phyloP scores from a whole-genome alignment of 1,140 invertebrate genomes.

The Hyles euphorbiae region DNA sequence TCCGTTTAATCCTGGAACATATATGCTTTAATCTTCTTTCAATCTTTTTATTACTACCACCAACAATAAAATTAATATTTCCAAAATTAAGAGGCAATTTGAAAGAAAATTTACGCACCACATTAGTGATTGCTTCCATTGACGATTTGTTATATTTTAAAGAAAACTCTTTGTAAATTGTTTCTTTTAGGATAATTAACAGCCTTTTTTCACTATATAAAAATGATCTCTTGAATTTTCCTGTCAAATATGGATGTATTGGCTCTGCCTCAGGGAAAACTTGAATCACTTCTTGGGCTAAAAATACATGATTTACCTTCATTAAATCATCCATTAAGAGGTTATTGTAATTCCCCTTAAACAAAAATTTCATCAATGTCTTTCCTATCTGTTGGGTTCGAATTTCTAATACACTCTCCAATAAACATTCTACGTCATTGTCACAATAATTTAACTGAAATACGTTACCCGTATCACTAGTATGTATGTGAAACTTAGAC shows the following conservation, averaged over 20 bases:
- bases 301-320: conserved; percentile 11
- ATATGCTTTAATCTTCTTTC: conserved; percentile 1
- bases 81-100: conserved; percentile 9
- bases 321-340: conserved; percentile 9
- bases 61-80: background rate
- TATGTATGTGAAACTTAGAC: background rate
- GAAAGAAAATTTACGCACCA: background rate
- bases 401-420: background rate
- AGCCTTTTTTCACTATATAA: conserved; percentile 4
- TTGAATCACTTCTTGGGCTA: conserved; percentile 6
- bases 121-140: too few species aligned
- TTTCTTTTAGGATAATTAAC: too few species aligned
- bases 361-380: conserved; percentile 5
- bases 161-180: too few species aligned
- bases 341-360: conserved; percentile 2
- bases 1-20: conserved; percentile 1
- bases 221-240: conserved; percentile 7
- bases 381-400: conserved; percentile 3
- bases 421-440: background rate
- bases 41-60: background rate
- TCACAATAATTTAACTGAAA: background rate
- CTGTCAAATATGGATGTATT: background rate
- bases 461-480: background rate
- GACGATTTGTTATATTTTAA: too few species aligned
- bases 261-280: conserved; percentile 4